Conservation (phyloP, 2,113 vertebrate genomes). For the Tragelaphus scriptus region DNA sequence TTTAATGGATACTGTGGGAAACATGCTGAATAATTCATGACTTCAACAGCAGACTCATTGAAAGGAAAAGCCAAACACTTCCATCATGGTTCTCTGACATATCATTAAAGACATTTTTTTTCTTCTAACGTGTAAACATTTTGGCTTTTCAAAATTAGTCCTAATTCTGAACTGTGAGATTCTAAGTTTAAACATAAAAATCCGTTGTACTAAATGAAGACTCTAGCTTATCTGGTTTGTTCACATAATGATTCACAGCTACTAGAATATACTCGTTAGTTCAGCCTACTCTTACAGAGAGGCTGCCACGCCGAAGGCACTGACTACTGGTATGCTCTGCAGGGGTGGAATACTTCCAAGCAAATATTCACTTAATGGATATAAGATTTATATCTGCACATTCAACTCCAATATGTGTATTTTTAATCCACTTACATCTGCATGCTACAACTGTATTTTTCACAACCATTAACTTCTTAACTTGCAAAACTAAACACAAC, state of each 20-base stretch:
- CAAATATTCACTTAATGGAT: not conserved
- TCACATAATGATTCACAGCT: not conserved
- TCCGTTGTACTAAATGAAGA: not conserved
- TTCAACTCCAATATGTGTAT: not conserved
- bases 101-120: not conserved
- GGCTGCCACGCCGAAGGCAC: not conserved
- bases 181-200: conserved; percentile 40
- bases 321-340: no score
- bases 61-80: conserved; percentile 9
- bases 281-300: not conserved
- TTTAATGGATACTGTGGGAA: not conserved
- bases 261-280: not conserved
- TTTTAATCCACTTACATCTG: not conserved
- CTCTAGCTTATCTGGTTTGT: not conserved
- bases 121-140: conserved; percentile 16
- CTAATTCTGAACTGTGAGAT: conserved; percentile 22
- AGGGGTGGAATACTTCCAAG: not conserved
- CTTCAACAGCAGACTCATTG: conserved; percentile 7
- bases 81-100: not conserved
- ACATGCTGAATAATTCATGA: conserved; percentile 46
- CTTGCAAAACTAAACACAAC: conserved; percentile 3
- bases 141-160: conserved; percentile 3
- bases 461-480: conserved; percentile 30
- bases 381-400: not conserved
- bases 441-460: not conserved